Evolutionary conservation across 2,113 vertebrate species (phyloP).

Genomic region (Chlorodrepanis virens): DNA sequence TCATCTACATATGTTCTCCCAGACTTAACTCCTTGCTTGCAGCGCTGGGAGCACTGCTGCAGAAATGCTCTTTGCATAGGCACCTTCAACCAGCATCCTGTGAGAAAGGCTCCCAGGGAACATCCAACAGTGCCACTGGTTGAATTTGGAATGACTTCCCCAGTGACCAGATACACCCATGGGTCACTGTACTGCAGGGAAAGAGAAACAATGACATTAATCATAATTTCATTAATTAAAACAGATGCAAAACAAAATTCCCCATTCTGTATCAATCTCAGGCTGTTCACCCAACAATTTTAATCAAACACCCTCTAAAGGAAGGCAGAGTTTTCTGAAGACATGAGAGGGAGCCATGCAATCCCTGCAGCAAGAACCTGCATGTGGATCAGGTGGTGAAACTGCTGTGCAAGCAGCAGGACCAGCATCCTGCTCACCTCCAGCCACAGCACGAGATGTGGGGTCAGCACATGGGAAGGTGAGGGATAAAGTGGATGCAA

Average conservation of each 20-base stretch:
- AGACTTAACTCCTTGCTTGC: neutral
- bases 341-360: rapidly evolving
- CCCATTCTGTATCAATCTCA: neutral
- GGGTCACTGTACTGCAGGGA: neutral
- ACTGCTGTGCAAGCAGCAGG: neutral
- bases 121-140: neutral
- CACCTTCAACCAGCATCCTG: rapidly evolving
- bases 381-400: rapidly evolving
- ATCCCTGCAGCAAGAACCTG: neutral
- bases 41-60: rapidly evolving
- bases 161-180: neutral
- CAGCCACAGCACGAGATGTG: rapidly evolving
- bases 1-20: neutral
- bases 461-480: rapidly evolving
- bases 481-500: neutral
- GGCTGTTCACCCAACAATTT: neutral
- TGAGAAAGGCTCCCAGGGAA: neutral
- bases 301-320: rapidly evolving
- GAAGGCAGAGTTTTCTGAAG: neutral
- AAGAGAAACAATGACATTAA: neutral
- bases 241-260: neutral
- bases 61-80: neutral
- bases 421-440: no score
- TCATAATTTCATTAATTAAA: neutral
- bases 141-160: neutral